Evolutionary conservation across 2,113 vertebrate species (phyloP), one percentile per base, ranked within the genome.

Genomic region (Python bivittatus): DNA sequence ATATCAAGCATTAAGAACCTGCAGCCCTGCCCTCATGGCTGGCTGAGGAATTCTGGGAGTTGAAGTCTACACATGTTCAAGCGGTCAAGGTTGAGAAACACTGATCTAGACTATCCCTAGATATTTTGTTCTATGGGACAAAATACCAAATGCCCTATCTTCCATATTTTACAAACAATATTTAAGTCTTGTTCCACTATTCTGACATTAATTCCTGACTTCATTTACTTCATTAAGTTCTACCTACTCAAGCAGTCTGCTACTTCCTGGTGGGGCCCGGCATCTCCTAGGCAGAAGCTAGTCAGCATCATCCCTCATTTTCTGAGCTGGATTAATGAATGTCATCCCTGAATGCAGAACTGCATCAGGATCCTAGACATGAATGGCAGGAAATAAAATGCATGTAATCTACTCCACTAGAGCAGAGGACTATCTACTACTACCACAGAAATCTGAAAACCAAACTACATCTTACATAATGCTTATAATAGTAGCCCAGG

Each of bases 361-460:
- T 48, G 4, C 27, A n/a, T 68, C 60, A 53, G 60, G 10, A 9
- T 44, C 12, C 38, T 44, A 13, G 22, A 61, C 56, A 11, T 88
- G 54, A 88, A 44, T 44, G 57, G 33, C 42, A 48, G 57, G 2
- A 88, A 44, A 38, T 3, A 58, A 58, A 22, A 27, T 20, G 17
- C 38, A 83, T 20, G 57, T 22, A 56, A 2, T 7, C 53, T 12
- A 87, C 17, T 10, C 6, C 29, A 86, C 2, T 52, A 56, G 12
- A 33, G n/a, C 94, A 84, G 90, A 95, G 88, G 95, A 97, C 93
- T 93, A 94, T 58, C 95, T 97, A 95, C 94, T 95, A 95, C 94
- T 96, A 96, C 97, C 93, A 93, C 92, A 85, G 93, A 96, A 95
- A 89, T 93, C 92, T 94, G 92, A 83, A 88, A 5, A 22, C 22